Evolutionary conservation across 2,797 vertebrate species (phyloP).

Genomic region (Potorous gilbertii): DNA sequence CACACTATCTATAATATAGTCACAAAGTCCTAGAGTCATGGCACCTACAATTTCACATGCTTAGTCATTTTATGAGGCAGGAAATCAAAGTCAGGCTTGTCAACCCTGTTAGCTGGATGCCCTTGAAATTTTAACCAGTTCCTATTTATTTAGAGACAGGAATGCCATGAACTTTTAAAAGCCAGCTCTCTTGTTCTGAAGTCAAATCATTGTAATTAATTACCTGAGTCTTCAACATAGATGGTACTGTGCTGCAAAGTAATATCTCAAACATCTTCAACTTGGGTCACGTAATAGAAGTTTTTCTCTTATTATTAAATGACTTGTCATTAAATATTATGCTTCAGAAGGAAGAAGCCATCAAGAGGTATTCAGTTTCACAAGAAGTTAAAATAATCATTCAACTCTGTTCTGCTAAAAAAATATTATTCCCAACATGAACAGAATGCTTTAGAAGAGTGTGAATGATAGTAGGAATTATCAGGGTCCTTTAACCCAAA

Average conservation of each 20-base stretch:
- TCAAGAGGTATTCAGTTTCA: conserved; percentile 12
- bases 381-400: conserved; percentile 5
- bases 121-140: conserved; percentile 3
- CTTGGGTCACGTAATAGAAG: background rate
- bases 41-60: background rate
- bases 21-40: background rate
- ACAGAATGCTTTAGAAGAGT: background rate
- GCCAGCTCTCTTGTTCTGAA: background rate
- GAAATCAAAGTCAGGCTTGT: background rate
- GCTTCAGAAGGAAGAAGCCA: conserved; percentile 22
- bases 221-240: background rate
- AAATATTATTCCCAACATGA: conserved; percentile 9
- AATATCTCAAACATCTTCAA: conserved; percentile 9
- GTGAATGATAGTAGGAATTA: background rate
- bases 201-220: background rate
- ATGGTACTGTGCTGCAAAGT: background rate
- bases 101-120: background rate
- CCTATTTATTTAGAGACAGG: conserved; percentile 21
- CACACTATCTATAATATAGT: background rate
- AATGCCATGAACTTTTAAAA: conserved; percentile 46
- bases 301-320: conserved; percentile 27
- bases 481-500: background rate
- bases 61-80: background rate
- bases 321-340: background rate
- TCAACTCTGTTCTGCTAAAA: conserved; percentile 45